These are phyloP conservation scores for Discoglossus pictus DNA, from an alignment of 2,797 vertebrate species.

Conservation along the genomic window DNA sequence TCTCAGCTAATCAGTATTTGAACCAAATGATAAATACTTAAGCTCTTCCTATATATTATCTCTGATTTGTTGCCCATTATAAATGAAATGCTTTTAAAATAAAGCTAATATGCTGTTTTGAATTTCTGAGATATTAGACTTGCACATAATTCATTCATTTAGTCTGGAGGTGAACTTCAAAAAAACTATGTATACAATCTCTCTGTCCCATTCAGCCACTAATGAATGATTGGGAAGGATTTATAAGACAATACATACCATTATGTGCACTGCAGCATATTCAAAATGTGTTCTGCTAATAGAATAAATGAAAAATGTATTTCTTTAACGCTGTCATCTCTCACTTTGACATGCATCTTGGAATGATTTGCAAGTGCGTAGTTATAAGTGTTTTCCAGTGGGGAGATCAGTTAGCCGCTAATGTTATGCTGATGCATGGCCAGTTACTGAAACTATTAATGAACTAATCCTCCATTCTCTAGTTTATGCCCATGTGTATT, in stretches of 20 bases:
- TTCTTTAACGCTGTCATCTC: slow-evolving; percentile 60
- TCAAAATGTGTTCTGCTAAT: slow-evolving; percentile 56
- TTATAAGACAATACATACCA: slow-evolving; percentile 43
- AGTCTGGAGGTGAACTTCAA: slow-evolving; percentile 26
- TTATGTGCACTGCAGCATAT: slow-evolving; percentile 44
- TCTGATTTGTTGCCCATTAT: slow-evolving; percentile 12
- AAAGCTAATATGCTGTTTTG: slow-evolving; percentile 40
- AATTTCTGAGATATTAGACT: slow-evolving; percentile 30
- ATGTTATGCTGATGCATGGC: slow-evolving; percentile 64
- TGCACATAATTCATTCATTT: slow-evolving; percentile 37
- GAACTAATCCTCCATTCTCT: slow-evolving; percentile 63
- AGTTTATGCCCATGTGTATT: slow-evolving; percentile 48
- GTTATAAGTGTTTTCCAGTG: slow-evolving; percentile 60
- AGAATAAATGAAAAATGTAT: slow-evolving; percentile 65
- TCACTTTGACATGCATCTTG: slow-evolving; percentile 56
- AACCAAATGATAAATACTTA: slow-evolving; percentile 24
- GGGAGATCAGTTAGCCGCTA: slow-evolving; percentile 63
- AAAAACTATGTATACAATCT: slow-evolving; percentile 24
- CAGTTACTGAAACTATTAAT: slow-evolving; percentile 63
- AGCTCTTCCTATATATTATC: slow-evolving; percentile 15
- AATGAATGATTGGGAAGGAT: slow-evolving; percentile 46
- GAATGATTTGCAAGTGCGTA: slow-evolving; percentile 63
- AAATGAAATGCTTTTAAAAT: slow-evolving; percentile 42
- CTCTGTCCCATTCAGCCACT: slow-evolving; percentile 23
- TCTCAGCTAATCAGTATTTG: slow-evolving; percentile 34